These are phyloP conservation scores for Falco berigora DNA, from an alignment of 2,797 vertebrate species.

Conservation along the genomic window DNA sequence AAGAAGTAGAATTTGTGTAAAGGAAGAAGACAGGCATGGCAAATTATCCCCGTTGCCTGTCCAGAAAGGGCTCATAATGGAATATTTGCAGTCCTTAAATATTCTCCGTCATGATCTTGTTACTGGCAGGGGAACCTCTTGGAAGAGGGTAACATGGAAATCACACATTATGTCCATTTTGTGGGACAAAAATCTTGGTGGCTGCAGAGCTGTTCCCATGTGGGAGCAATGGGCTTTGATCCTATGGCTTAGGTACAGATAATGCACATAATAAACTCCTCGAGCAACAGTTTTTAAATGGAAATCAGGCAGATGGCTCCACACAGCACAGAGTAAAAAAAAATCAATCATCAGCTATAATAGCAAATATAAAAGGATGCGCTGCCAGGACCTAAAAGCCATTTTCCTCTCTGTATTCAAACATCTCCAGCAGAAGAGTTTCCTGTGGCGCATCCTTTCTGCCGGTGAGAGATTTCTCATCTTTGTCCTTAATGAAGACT, in stretches of 20 bases:
- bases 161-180: background rate
- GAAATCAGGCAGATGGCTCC: background rate
- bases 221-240: background rate
- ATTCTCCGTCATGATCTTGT: background rate
- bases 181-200: background rate
- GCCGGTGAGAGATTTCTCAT: background rate
- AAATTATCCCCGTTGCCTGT: background rate
- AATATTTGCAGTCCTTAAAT: background rate
- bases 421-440: background rate
- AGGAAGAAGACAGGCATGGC: background rate
- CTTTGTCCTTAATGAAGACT: background rate
- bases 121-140: background rate
- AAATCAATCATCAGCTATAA: background rate
- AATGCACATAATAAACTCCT: background rate
- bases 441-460: background rate
- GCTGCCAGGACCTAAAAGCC: background rate
- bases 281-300: background rate
- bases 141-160: background rate
- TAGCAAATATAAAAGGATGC: background rate
- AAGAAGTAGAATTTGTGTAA: background rate
- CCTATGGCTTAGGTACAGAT: too few species aligned
- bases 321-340: background rate
- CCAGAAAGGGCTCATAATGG: background rate
- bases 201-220: background rate
- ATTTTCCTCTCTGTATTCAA: background rate